Conservation (phyloP, 1,140 invertebrate species). For the Hylyphantes graminicola region DNA sequence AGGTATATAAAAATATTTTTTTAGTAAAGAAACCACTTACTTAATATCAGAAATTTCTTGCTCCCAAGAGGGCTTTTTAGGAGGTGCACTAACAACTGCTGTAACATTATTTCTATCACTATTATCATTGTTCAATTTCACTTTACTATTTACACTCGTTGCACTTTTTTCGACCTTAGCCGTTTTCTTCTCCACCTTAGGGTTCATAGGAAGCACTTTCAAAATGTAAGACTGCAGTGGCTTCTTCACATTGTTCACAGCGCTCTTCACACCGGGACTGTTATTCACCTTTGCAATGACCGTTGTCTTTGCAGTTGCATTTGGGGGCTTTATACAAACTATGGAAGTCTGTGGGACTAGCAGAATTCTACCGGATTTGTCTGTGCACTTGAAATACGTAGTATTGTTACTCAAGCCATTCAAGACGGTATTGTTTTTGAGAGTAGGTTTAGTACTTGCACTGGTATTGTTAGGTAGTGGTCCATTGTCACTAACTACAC, state of each 20-base stretch:
- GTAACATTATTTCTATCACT: background rate
- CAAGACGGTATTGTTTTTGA: slow-evolving; percentile 16
- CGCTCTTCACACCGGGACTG: too few species aligned
- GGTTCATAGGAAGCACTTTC: slow-evolving; percentile 46
- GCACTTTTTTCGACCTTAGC: background rate
- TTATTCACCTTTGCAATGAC: background rate
- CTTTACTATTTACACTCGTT: too few species aligned
- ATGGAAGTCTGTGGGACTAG: slow-evolving; percentile 40
- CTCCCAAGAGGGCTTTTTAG: slow-evolving; percentile 4
- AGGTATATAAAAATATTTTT: too few species aligned
- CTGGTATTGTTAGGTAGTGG: background rate
- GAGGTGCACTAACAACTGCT: background rate
- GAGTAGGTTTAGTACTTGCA: background rate
- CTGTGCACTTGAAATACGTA: slow-evolving; percentile 51
- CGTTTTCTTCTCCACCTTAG: slow-evolving; percentile 26
- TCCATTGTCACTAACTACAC: background rate
- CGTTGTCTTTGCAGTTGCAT: background rate
- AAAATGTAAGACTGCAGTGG: slow-evolving; percentile 37
- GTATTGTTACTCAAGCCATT: slow-evolving; percentile 34
- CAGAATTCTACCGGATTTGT: slow-evolving; percentile 32
- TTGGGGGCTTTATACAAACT: slow-evolving; percentile 11
- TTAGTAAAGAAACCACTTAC: too few species aligned
- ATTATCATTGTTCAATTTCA: too few species aligned
- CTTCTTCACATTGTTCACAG: background rate
- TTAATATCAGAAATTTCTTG: slow-evolving; percentile 29